These are phyloP conservation scores for Ia io DNA, from an alignment of 2,113 vertebrate species.

Conservation along the genomic window DNA sequence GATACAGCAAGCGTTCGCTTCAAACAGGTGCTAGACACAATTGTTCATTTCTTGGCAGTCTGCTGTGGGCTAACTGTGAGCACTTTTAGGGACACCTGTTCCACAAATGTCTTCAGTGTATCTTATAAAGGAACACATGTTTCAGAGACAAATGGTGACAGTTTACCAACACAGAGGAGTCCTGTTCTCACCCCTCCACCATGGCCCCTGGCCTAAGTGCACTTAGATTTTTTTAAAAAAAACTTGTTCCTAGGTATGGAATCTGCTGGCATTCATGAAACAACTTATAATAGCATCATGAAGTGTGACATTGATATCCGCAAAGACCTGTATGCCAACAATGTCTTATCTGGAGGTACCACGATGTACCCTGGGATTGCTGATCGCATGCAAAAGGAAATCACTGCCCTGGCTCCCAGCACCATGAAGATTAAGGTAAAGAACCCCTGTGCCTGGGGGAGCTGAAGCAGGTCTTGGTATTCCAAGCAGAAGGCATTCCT, in stretches of 20 bases:
- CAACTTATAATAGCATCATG: slow-evolving; percentile 97
- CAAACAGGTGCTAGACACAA: slow-evolving; percentile 67
- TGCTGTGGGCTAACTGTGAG: slow-evolving; percentile 71
- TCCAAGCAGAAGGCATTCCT: neutral
- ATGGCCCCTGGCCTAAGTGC: neutral
- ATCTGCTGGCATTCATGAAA: slow-evolving; percentile 95
- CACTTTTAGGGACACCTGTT: slow-evolving; percentile 79
- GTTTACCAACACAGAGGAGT: neutral
- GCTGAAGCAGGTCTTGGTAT: neutral
- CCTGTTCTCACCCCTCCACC: neutral
- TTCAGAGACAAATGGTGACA: slow-evolving; percentile 62
- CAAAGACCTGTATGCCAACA: slow-evolving; percentile 96
- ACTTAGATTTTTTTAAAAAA: neutral
- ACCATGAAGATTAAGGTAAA: slow-evolving; percentile 97
- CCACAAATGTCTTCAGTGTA: slow-evolving; percentile 60
- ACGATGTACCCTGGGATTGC: slow-evolving; percentile 97
- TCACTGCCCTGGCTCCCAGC: slow-evolving; percentile 93
- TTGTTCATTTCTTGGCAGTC: slow-evolving; percentile 79
- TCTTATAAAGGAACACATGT: slow-evolving; percentile 71
- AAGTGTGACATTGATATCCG: slow-evolving; percentile 97
- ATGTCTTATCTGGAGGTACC: slow-evolving; percentile 92
- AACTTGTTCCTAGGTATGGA: slow-evolving; percentile 88
- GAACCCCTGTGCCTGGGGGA: neutral
- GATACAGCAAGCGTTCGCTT: slow-evolving; percentile 33
- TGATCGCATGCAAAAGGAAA: slow-evolving; percentile 96